Percentiles rank a stretch among this genome's conserved stretches.
Conservation (phyloP, 2,113 vertebrate species). For the Ptyas mucosa region DNA sequence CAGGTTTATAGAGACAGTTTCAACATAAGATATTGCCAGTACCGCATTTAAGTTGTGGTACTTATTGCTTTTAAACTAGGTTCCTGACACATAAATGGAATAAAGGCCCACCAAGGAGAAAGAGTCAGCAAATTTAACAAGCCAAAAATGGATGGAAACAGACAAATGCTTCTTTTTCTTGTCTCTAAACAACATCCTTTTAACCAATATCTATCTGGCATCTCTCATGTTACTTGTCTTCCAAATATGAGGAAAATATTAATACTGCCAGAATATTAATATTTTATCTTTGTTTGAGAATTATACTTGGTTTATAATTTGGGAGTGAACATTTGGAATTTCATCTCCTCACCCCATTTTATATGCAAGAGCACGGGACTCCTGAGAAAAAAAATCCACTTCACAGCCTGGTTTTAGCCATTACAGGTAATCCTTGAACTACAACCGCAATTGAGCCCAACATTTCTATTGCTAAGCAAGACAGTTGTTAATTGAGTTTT, state of each 20-base stretch:
- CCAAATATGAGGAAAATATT: neutral
- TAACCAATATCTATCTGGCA: conserved; percentile 5
- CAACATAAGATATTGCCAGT: neutral
- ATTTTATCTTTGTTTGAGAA: neutral
- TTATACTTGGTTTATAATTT: neutral
- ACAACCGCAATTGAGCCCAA: neutral
- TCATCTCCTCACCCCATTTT: neutral
- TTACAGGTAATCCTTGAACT: neutral
- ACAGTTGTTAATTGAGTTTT: neutral
- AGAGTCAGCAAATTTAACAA: neutral
- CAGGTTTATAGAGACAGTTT: neutral
- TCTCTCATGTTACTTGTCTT: neutral
- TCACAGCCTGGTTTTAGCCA: neutral
- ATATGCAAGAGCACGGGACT: neutral
- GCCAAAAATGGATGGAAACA: neutral
- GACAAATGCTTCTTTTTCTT: neutral
- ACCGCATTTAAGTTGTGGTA: neutral
- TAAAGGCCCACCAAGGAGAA: neutral
- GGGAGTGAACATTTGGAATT: neutral
- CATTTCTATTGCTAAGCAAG: neutral
- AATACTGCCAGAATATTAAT: neutral
- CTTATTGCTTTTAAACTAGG: neutral
- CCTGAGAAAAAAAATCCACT: neutral
- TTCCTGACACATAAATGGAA: neutral
- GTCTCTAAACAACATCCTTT: neutral